phyloP scores from a whole-genome alignment of 2,797 vertebrate species.

The Bradypodion pumilum region DNA sequence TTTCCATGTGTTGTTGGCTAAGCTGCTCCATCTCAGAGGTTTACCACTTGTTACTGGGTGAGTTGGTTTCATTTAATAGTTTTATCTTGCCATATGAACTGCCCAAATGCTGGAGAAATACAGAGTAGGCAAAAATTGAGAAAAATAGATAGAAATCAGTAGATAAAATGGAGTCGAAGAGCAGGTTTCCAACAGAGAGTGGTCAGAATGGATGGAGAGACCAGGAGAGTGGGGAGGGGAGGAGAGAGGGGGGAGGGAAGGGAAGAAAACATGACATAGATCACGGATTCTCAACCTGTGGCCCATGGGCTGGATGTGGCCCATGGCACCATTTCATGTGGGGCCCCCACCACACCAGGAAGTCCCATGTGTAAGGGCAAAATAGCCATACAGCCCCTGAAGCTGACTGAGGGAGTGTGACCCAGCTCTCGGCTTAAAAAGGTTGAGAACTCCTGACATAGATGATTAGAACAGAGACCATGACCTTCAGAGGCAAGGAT shows the following conservation, averaged over 20 bases:
- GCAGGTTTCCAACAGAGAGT: not conserved
- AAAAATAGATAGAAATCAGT: not conserved
- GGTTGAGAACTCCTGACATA: too few species aligned
- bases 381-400: too few species aligned
- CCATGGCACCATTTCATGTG: too few species aligned
- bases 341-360: too few species aligned
- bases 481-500: not conserved
- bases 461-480: too few species aligned
- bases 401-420: too few species aligned
- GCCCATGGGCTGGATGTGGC: too few species aligned
- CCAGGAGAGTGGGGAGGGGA: not conserved
- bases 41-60: not conserved
- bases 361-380: too few species aligned
- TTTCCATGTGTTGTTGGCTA: not conserved
- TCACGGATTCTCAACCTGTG: too few species aligned
- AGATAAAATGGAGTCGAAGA: not conserved
- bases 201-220: not conserved
- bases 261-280: not conserved
- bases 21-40: not conserved
- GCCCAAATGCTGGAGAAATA: not conserved
- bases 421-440: too few species aligned
- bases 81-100: not conserved
- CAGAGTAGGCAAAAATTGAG: not conserved
- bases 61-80: not conserved
- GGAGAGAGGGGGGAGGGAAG: not conserved